A percentile compares a stretch with the other conserved stretches of the same genome.
Evolutionary conservation across 2,113 vertebrate species (phyloP).

Genomic region (Lathamus discolor): DNA sequence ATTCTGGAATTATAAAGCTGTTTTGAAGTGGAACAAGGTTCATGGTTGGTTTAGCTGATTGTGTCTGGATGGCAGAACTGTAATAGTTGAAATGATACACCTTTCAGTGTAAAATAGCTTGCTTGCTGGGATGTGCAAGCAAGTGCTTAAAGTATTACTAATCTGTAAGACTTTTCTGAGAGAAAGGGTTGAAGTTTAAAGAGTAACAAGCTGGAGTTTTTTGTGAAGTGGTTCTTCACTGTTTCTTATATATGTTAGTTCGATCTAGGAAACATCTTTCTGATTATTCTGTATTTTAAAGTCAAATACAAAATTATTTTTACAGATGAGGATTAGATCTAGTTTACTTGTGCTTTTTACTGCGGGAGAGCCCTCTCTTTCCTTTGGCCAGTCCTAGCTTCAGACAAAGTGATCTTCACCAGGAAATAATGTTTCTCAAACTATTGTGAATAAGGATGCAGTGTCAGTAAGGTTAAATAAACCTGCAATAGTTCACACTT

Average conservation of each 20-base stretch:
- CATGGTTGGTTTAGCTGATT: constrained; percentile 56
- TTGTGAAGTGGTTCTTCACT: neutral
- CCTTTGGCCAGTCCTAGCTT: neutral
- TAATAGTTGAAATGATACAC: constrained; percentile 18
- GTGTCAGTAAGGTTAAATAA: constrained; percentile 36
- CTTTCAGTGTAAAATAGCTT: neutral
- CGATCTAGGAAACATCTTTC: neutral
- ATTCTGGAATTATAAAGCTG: constrained; percentile 61
- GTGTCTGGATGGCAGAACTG: constrained; percentile 38
- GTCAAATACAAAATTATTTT: neutral
- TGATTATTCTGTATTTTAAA: neutral
- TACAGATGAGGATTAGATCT: neutral
- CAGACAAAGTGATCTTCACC: neutral
- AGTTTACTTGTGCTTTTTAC: neutral
- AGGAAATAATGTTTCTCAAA: constrained; percentile 36
- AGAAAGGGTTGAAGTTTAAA: neutral
- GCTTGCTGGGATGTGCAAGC: neutral
- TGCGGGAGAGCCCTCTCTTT: neutral
- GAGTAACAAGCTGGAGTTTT: neutral
- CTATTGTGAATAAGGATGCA: neutral
- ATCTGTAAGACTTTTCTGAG: neutral
- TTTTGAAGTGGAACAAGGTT: constrained; percentile 56
- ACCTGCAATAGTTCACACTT: neutral
- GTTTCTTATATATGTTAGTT: neutral
- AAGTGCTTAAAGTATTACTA: neutral